Evolutionary conservation across 2,888 invertebrate genomes (phyloP).

Genomic region (Diarsia rubi): DNA sequence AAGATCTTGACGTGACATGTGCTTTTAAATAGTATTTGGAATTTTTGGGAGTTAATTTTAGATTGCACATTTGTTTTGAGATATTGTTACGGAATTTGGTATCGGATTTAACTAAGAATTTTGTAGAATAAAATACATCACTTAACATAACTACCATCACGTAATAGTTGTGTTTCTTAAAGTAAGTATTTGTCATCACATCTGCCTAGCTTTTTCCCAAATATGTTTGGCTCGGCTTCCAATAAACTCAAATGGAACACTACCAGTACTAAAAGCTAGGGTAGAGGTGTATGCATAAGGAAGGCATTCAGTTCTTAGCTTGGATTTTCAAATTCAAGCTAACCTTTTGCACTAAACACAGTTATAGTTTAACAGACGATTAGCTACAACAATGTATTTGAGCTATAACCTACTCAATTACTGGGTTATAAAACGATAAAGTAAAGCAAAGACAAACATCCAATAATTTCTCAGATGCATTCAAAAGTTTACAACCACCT

Average conservation of each 20-base stretch:
- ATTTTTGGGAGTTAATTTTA: slow-evolving; percentile 45
- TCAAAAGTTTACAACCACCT: not conserved
- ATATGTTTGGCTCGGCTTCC: not conserved
- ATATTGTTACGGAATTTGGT: slow-evolving; percentile 4
- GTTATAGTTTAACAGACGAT: not conserved
- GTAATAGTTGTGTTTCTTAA: not conserved
- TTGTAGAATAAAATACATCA: not conserved
- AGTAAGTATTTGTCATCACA: not conserved
- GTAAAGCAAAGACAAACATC: not conserved
- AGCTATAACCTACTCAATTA: no score
- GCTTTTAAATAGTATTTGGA: slow-evolving; percentile 66
- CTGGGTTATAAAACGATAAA: not conserved
- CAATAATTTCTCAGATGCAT: slow-evolving; percentile 20
- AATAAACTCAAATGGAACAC: not conserved
- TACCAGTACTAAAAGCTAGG: not conserved
- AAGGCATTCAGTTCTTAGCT: not conserved
- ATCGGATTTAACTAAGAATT: not conserved
- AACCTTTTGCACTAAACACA: not conserved
- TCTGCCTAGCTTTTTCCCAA: not conserved
- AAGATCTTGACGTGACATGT: slow-evolving; percentile 73
- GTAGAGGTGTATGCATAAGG: not conserved
- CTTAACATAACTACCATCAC: not conserved
- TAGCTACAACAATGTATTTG: not conserved
- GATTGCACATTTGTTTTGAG: slow-evolving; percentile 25
- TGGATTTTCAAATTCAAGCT: not conserved